Evolutionary conservation across 2,888 invertebrate genomes (phyloP).

Genomic region (Erannis defoliaria): DNA sequence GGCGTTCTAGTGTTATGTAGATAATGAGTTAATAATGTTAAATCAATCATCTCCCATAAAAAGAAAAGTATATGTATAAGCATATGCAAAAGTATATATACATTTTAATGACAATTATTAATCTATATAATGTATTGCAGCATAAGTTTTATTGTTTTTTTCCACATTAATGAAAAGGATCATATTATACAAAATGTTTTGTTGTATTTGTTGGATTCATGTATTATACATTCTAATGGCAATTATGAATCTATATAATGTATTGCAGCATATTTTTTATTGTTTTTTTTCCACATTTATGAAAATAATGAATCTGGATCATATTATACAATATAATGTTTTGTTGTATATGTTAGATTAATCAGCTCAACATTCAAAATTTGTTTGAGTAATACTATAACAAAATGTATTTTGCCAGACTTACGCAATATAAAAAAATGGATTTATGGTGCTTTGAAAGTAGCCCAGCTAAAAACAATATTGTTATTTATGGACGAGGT

Average conservation of each 20-base stretch:
- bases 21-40: background rate
- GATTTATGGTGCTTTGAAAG: slow-evolving; percentile 7
- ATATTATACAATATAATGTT: background rate
- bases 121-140: background rate
- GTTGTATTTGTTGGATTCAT: too few species aligned
- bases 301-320: background rate
- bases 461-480: slow-evolving; percentile 4
- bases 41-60: background rate
- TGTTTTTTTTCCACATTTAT: slow-evolving; percentile 18
- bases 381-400: background rate
- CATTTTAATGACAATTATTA: background rate
- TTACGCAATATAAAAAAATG: background rate
- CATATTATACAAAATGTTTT: too few species aligned
- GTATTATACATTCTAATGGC: background rate
- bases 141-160: slow-evolving; percentile 20
- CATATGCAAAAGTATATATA: background rate
- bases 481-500: background rate
- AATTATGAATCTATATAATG: background rate
- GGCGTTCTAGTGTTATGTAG: background rate
- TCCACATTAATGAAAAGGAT: too few species aligned
- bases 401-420: background rate
- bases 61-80: background rate
- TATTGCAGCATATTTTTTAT: slow-evolving; percentile 5
- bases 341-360: background rate
- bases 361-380: background rate